Evolutionary conservation across 2,888 invertebrate species (phyloP), one percentile per base, ranked within the genome.

Genomic region (Platynereis dumerilii): DNA sequence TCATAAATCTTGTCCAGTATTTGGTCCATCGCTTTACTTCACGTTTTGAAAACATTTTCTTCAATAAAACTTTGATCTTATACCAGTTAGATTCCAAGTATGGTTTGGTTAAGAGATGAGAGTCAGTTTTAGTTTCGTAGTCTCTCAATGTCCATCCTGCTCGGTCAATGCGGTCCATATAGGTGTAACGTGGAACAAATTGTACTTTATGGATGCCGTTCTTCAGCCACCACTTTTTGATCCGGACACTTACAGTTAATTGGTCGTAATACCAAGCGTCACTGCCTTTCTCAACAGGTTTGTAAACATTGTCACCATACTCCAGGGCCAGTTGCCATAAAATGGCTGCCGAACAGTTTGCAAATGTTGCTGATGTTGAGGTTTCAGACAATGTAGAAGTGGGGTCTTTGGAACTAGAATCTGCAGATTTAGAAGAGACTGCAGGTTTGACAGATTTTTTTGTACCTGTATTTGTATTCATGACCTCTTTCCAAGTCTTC

Each of bases 211-310:
- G 20, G 2, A n/a, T 27, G 1, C 24, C 26, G 15, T 54, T 52
- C 3, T 44, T 27, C 24, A 7, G 10, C 17, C 15, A 17, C 28
- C 42, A 61, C 17, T 61, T 39, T 26, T 10, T 26, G 17, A 61
- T 34, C 5, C 54, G 1, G 24, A 61, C 39, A 55, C 61, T 61
- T 1, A 61, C 44, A 20, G 24, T n/a, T 7, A 52, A 52, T 34
- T 61, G 61, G 54, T 61, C 61, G 10, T 53, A n/a, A 39, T 28
- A 61, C 61, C 61, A 61, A 17, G 34, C 61, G 39, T 61, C 61
- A 54, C 54, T 61, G 2, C 61, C 61, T 24, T 61, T 61, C 2
- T 24, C 22, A n/a, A 61, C 61, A 26, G 24, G 39, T 22, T 27
- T 24, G 2, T 12, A 2, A 28, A 26, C 61, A 12, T 28, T 22